Conservation (phyloP, 2,113 vertebrate species). For the Catharus minimus region DNA sequence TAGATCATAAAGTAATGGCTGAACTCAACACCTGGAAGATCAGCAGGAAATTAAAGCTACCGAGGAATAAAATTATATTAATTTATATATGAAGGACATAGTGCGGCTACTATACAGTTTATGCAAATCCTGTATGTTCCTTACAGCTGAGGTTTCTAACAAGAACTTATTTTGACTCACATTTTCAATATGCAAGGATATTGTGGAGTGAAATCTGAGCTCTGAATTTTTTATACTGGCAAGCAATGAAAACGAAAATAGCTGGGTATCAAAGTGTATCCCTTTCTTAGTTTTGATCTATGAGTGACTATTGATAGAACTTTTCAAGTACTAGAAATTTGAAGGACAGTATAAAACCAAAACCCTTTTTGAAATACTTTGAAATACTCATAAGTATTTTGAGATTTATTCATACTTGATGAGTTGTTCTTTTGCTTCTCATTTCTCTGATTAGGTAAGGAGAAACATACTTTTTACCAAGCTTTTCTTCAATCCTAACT, state of each 20-base stretch:
- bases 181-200: background rate
- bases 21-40: background rate
- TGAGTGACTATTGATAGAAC: background rate
- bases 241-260: background rate
- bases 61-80: background rate
- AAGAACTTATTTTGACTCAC: background rate
- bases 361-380: background rate
- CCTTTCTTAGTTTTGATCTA: background rate
- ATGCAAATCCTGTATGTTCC: background rate
- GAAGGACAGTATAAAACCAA: background rate
- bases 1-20: background rate
- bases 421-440: background rate
- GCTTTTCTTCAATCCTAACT: slow-evolving; percentile 92
- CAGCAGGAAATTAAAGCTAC: background rate
- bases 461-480: slow-evolving; percentile 91
- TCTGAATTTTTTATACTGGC: background rate
- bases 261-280: background rate
- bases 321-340: background rate
- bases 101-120: background rate
- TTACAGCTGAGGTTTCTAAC: background rate
- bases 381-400: background rate
- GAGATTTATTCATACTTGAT: slow-evolving; percentile 16
- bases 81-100: background rate
- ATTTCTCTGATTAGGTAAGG: slow-evolving; percentile 33
- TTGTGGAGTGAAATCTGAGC: background rate